Conservation (phyloP, 2,797 vertebrate genomes). For the Sebastes iracundus region DNA sequence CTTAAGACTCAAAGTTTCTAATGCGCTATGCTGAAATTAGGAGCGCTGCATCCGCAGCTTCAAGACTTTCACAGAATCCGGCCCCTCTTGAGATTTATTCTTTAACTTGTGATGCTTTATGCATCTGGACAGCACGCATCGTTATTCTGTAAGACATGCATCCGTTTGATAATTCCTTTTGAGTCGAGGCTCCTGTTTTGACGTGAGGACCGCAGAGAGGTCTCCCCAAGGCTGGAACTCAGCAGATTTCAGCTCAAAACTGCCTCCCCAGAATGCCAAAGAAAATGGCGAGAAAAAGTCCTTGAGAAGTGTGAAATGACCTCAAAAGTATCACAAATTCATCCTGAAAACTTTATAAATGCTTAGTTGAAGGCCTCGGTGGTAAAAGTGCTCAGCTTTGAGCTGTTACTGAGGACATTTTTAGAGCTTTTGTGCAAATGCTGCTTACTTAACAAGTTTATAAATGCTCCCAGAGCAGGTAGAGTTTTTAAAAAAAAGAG, state of each 20-base stretch:
- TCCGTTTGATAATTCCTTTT: conserved; percentile 66
- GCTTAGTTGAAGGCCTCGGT: conserved; percentile 14
- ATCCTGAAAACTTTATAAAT: conserved; percentile 41
- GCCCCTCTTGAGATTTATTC: conserved; percentile 38
- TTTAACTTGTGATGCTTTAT: conserved; percentile 64
- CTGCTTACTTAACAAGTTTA: conserved; percentile 45
- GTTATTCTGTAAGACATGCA: conserved; percentile 55
- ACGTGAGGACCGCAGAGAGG: conserved; percentile 51
- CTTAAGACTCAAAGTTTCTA: conserved; percentile 39
- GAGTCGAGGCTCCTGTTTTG: conserved; percentile 52
- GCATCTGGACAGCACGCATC: conserved; percentile 44
- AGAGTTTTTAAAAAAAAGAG: conserved; percentile 6
- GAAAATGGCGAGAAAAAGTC: conserved; percentile 18
- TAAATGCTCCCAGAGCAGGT: conserved; percentile 27
- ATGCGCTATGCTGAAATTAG: conserved; percentile 48
- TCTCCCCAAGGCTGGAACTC: conserved; percentile 50
- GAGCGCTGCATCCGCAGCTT: conserved; percentile 12
- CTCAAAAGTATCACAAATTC: conserved; percentile 42
- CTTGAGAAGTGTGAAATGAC: conserved; percentile 56
- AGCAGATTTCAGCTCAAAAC: conserved; percentile 52
- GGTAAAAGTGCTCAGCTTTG: conserved; percentile 4
- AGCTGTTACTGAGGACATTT: conserved; percentile 9
- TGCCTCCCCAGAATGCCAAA: conserved; percentile 29
- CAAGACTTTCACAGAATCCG: conserved; percentile 48
- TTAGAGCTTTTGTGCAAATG: conserved; percentile 24